These are phyloP conservation scores for Erebia aethiops DNA, from an alignment of 2,888 invertebrate species.

Conservation along the genomic window DNA sequence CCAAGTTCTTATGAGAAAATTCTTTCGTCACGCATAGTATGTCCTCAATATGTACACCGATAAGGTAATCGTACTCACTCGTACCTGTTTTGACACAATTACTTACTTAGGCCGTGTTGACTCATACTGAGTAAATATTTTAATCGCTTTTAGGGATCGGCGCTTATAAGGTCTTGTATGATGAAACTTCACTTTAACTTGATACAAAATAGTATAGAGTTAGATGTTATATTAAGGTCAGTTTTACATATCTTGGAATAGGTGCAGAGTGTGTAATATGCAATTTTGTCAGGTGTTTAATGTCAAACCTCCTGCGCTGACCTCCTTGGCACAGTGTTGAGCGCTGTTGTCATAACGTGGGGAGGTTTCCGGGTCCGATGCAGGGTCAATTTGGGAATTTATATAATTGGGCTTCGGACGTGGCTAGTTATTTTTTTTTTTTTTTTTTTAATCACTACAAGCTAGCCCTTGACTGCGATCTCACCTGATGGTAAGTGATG, in stretches of 20 bases:
- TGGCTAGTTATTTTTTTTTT: no score
- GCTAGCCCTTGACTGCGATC: no score
- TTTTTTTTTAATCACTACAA: no score
- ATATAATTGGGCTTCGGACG: no score
- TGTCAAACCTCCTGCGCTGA: no score
- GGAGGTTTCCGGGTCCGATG: no score
- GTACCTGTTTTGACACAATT: conserved; percentile 12
- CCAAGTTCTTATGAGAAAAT: conserved; percentile 4
- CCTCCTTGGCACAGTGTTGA: no score
- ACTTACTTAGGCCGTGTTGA: conserved; percentile 14
- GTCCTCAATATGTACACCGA: conserved; percentile 11
- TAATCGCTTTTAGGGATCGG: conserved; percentile 3
- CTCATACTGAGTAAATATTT: conserved; percentile 15
- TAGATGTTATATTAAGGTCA: conserved; percentile 2
- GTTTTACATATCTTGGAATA: not conserved
- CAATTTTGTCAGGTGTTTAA: no score
- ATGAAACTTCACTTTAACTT: not conserved
- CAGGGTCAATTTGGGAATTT: no score
- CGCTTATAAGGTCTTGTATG: conserved; percentile 6
- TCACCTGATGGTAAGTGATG: no score
- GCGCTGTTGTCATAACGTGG: no score
- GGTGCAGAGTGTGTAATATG: not conserved
- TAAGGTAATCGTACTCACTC: conserved; percentile 15
- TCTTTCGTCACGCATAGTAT: not conserved
- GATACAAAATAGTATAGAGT: conserved; percentile 1